Evolutionary conservation across 2,888 invertebrate genomes (phyloP).

Genomic region (Cremastobaeus sp.): DNA sequence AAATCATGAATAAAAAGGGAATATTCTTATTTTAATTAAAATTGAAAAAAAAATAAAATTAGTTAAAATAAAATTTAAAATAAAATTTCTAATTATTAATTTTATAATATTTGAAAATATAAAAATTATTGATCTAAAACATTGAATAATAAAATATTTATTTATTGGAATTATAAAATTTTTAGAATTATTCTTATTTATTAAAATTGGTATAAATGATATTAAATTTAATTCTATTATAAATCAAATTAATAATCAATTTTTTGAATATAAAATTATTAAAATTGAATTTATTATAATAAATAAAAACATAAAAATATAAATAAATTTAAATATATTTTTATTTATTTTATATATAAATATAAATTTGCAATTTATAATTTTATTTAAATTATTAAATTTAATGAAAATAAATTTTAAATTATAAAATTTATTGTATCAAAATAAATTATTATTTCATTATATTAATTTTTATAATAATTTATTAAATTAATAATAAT

Average conservation of each 20-base stretch:
- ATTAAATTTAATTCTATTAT: slow-evolving; percentile 67
- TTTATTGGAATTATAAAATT: slow-evolving; percentile 66
- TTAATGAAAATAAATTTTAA: slow-evolving; percentile 43
- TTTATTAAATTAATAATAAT: too few species aligned
- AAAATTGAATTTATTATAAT: slow-evolving; percentile 15
- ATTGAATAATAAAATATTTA: slow-evolving; percentile 81
- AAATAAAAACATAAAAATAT: neutral
- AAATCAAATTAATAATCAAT: slow-evolving; percentile 72
- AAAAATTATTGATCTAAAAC: slow-evolving; percentile 79
- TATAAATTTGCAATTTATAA: too few species aligned
- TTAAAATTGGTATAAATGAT: slow-evolving; percentile 80
- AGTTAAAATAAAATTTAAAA: slow-evolving; percentile 63
- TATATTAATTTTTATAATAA: too few species aligned
- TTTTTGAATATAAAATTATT: neutral
- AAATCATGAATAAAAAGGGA: slow-evolving; percentile 84
- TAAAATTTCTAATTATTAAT: slow-evolving; percentile 72
- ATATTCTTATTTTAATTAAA: slow-evolving; percentile 85
- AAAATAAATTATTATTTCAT: too few species aligned
- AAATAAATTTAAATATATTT: slow-evolving; percentile 26
- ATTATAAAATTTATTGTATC: slow-evolving; percentile 46
- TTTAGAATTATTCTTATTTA: slow-evolving; percentile 81
- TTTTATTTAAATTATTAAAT: slow-evolving; percentile 34
- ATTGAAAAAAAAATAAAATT: slow-evolving; percentile 68
- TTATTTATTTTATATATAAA: slow-evolving; percentile 9
- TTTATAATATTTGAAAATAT: slow-evolving; percentile 82